phyloP scores from a whole-genome alignment of 2,797 vertebrate species.

The Psittacula derbiana region DNA sequence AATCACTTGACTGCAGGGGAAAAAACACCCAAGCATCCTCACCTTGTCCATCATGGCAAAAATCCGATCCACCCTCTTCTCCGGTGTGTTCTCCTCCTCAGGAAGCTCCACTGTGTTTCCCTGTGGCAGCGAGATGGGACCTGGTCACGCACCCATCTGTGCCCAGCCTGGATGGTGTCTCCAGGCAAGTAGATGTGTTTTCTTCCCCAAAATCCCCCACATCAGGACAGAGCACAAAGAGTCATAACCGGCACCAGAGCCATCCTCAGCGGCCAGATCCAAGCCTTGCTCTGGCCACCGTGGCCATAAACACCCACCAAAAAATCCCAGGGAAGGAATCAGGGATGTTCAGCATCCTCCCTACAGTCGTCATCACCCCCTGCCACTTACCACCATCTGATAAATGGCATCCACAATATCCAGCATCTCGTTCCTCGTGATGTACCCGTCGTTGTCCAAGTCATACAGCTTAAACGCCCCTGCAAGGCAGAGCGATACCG shows the following conservation, averaged over 20 bases:
- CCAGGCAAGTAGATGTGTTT: rapidly evolving
- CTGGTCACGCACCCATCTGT: rapidly evolving
- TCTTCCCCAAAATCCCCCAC: neutral
- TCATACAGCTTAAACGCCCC: conserved; percentile 99
- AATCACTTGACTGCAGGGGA: neutral
- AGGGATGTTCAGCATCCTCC: neutral
- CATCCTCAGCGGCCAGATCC: neutral
- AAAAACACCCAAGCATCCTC: neutral
- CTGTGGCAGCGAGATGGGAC: conserved; percentile 58
- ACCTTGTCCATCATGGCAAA: conserved; percentile 99
- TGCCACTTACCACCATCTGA: conserved; percentile 94
- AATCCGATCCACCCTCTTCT: conserved; percentile 97
- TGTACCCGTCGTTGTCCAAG: conserved; percentile 96
- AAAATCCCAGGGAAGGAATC: neutral
- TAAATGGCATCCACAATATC: conserved; percentile 99
- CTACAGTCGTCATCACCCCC: rapidly evolving
- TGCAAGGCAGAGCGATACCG: conserved; percentile 24
- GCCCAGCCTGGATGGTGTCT: neutral
- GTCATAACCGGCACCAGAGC: rapidly evolving
- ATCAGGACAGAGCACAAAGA: neutral
- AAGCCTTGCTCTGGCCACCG: rapidly evolving
- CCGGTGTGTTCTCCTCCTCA: conserved; percentile 97
- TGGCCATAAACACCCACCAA: rapidly evolving
- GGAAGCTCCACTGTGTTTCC: conserved; percentile 98
- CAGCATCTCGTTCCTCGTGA: conserved; percentile 97